Percentiles rank a stretch among this genome's conserved stretches.
Evolutionary conservation across 2,888 invertebrate species (phyloP).

Genomic region (Eulithis testata): DNA sequence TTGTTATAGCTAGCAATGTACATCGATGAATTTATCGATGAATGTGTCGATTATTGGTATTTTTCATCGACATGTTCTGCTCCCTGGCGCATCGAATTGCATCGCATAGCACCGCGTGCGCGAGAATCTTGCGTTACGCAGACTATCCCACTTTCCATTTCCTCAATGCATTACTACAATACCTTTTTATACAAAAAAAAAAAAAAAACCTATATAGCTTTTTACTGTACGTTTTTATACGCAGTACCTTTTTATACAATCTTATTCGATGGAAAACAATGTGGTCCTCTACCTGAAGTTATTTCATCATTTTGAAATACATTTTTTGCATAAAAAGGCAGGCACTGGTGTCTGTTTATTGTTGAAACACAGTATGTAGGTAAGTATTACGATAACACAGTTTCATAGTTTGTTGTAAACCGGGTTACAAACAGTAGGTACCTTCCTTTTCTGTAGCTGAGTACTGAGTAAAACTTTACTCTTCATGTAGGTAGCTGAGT

Average conservation of each 20-base stretch:
- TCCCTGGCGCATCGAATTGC: constrained; percentile 62
- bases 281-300: constrained; percentile 25
- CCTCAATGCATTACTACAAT: constrained; percentile 68
- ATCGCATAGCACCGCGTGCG: constrained; percentile 72
- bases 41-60: no score
- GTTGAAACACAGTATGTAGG: no score
- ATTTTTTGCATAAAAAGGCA: constrained; percentile 1
- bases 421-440: no score
- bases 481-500: no score
- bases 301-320: constrained; percentile 32
- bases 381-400: no score
- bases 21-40: no score
- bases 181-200: constrained; percentile 58
- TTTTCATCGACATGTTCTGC: constrained; percentile 33
- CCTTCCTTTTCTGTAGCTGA: no score
- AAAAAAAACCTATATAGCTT: constrained; percentile 25
- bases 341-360: no score
- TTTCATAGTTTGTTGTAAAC: no score
- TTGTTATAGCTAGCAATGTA: no score
- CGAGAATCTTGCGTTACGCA: constrained; percentile 76
- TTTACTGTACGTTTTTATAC: constrained; percentile 24
- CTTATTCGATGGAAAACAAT: constrained; percentile 30
- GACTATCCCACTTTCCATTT: constrained; percentile 75
- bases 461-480: no score
- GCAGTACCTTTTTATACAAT: constrained; percentile 26